Evolutionary conservation across 1,140 invertebrate species (phyloP).

Genomic region (Mycetomoellerius zeteki): DNA sequence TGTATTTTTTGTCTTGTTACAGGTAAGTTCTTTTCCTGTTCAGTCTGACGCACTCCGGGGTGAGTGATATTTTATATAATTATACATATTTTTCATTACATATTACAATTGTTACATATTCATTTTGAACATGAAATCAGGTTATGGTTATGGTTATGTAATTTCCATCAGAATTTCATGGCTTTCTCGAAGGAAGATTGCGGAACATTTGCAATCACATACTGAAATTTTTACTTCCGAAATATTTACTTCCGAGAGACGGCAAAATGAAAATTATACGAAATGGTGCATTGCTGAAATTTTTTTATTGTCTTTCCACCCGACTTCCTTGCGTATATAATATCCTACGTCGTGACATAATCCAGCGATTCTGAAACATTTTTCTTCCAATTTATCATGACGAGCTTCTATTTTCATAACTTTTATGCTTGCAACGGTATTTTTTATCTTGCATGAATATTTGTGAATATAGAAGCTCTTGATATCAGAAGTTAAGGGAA

Average conservation of each 20-base stretch:
- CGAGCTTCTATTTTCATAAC: conserved; percentile 44
- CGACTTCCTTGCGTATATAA: conserved; percentile 4
- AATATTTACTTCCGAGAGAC: background rate
- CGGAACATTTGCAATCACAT: background rate
- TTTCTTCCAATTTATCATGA: background rate
- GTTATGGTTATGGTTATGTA: background rate
- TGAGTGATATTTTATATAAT: conserved; percentile 30
- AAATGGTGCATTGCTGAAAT: background rate
- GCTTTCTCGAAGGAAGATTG: background rate
- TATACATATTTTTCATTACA: background rate
- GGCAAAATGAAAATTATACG: conserved; percentile 16
- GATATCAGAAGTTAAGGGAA: conserved; percentile 35
- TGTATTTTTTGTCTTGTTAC: conserved; percentile 28
- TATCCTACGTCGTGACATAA: conserved; percentile 1
- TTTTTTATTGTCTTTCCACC: conserved; percentile 7
- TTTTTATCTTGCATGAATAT: conserved; percentile 28
- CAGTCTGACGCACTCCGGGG: background rate
- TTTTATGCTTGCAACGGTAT: conserved; percentile 4
- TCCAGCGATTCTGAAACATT: conserved; percentile 25
- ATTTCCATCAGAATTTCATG: background rate
- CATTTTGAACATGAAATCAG: conserved; percentile 2
- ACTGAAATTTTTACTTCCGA: conserved; percentile 13
- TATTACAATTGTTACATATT: background rate
- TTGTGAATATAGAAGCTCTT: background rate
- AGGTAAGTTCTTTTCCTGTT: conserved; percentile 30